Base-by-base conservation (phyloP, 92 coral and sea anemone species). In the Porites evermanni region DNA sequence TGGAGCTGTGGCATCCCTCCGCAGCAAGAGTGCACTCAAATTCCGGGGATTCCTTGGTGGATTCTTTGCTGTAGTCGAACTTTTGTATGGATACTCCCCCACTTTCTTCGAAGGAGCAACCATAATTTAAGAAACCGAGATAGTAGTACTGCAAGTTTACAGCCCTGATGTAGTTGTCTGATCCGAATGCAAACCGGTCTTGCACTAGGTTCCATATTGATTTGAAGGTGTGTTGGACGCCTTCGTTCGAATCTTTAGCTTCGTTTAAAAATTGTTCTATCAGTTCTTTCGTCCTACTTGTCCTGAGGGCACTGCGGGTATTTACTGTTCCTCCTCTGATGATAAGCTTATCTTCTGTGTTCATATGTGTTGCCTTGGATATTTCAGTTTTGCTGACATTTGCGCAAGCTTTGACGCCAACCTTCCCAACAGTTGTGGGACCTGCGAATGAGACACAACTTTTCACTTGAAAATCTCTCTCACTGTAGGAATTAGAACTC, bases 151-250 rank as follows among this genome's bases (percentile, higher is more conserved):
- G 32, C 32, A 29, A 2, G 32, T 29, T 29, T 29, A 29, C 32
- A 29, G 32, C 32, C 2, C 2, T 29, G 32, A 29, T 29, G 32
- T 29, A 29, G 32, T 29, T 29, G 10, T 56, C 19, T 58, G n/a
- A 67, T 16, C 10, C 12, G 21, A 21, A 21, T 21, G 21, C 2
- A 23, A 61, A 59, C 56, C 74, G 80, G 4, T 53, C 60, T 12
- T 81, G 68, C 10, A 81, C 67, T 60, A 88, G 20, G 38, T 88
- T 70, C 87, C 91, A 81, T 26, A 88, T 71, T 18, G 91, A 75
- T 14, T 58, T 88, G 19, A 88, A 73, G n/a, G 66, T 29, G 1
- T 29, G 32, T 2, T 29, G 2, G 32, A 29, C 32, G 2, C 32
- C 32, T 29, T 1, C 2, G 16, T 64, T 9, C 50, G 60, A 71